Conservation (phyloP, 2,888 invertebrate genomes). For the Boloria euphrosyne region DNA sequence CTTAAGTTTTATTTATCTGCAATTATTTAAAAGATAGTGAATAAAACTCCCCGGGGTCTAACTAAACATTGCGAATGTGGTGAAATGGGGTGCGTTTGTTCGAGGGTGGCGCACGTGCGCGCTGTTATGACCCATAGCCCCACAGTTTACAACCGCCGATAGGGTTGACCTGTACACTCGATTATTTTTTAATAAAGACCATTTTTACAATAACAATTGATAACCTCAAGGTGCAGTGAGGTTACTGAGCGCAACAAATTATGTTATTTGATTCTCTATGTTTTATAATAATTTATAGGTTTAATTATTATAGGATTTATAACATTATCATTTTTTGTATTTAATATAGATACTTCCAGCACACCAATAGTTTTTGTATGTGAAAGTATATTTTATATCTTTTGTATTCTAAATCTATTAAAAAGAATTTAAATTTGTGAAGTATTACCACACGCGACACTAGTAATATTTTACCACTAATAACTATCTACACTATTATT, state of each 20-base stretch:
- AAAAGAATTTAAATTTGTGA: no score
- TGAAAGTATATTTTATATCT: no score
- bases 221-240: conserved; percentile 18
- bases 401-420: no score
- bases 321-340: no score
- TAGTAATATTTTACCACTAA: background rate
- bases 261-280: background rate
- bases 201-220: conserved; percentile 26
- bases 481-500: conserved; percentile 43
- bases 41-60: conserved; percentile 52
- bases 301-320: no score
- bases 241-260: background rate
- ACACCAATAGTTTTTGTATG: no score
- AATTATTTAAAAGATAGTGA: conserved; percentile 63
- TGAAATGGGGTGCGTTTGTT: conserved; percentile 61
- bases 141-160: conserved; percentile 53
- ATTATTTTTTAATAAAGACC: conserved; percentile 43
- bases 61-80: conserved; percentile 64
- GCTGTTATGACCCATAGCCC: conserved; percentile 63
- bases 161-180: conserved; percentile 67
- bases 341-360: no score
- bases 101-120: conserved; percentile 68
- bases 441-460: no score
- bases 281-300: no score
- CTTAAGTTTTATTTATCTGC: conserved; percentile 73